phyloP scores from a whole-genome alignment of 2,113 vertebrate genomes.

The Dissostichus mawsoni region DNA sequence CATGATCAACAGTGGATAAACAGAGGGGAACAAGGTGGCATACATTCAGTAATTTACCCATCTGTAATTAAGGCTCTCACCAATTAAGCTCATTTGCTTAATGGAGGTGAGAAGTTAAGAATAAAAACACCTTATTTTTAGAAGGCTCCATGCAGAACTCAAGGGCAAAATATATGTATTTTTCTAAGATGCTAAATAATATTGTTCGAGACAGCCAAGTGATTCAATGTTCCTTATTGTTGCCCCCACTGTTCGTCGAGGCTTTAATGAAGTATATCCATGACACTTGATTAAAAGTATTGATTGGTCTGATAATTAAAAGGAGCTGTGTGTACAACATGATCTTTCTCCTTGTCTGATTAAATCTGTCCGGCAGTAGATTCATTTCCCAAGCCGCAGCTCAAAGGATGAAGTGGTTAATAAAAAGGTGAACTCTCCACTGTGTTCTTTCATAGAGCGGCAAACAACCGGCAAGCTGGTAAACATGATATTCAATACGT shows the following conservation, averaged over 20 bases:
- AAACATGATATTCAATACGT: conserved; percentile 15
- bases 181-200: conserved; percentile 20
- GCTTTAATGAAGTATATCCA: conserved; percentile 24
- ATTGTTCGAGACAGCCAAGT: conserved; percentile 5
- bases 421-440: conserved; percentile 5
- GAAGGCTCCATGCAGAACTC: conserved; percentile 20
- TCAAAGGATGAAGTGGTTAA: conserved; percentile 24
- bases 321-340: neutral
- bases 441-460: neutral
- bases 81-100: conserved; percentile 49
- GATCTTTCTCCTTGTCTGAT: neutral
- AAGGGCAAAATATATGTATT: conserved; percentile 2
- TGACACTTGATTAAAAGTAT: conserved; percentile 46
- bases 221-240: neutral
- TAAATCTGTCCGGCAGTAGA: conserved; percentile 3
- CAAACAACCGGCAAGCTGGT: conserved; percentile 23
- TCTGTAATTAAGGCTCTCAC: conserved; percentile 38
- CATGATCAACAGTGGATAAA: conserved; percentile 16
- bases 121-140: conserved; percentile 5
- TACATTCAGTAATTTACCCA: conserved; percentile 43
- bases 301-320: conserved; percentile 52
- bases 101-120: conserved; percentile 25
- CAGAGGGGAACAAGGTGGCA: conserved; percentile 20
- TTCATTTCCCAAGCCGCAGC: neutral
- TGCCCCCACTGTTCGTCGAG: neutral